These are phyloP conservation scores for Esox masquinongy DNA, from an alignment of 2,797 vertebrate genomes.

Conservation along the genomic window DNA sequence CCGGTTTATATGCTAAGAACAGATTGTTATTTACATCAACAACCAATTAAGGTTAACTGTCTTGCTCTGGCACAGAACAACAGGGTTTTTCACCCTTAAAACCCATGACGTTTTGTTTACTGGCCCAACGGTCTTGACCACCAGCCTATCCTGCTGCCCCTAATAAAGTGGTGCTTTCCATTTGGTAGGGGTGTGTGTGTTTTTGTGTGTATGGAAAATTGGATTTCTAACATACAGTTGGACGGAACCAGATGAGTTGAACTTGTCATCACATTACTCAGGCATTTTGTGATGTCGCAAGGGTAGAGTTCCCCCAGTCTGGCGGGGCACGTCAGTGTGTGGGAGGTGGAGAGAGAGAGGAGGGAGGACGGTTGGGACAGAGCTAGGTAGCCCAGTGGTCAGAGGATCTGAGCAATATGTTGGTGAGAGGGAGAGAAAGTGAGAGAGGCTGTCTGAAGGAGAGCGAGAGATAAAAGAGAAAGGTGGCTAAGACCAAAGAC, in stretches of 20 bases:
- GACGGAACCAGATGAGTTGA: neutral
- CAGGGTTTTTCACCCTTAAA: too few species aligned
- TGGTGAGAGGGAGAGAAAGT: slow-evolving; percentile 6
- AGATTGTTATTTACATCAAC: too few species aligned
- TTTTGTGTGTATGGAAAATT: neutral
- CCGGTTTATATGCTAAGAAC: too few species aligned
- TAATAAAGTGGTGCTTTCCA: neutral
- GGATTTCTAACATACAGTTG: neutral
- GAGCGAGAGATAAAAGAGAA: slow-evolving; percentile 1
- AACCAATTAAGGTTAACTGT: too few species aligned
- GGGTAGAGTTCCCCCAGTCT: neutral
- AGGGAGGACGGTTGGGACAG: neutral
- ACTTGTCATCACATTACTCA: neutral
- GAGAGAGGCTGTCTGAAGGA: neutral
- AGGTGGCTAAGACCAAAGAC: neutral
- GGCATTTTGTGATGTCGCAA: neutral
- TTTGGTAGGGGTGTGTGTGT: neutral
- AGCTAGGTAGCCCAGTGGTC: neutral
- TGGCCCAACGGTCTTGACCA: too few species aligned
- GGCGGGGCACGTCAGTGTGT: neutral
- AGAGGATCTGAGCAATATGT: neutral
- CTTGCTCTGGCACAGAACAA: too few species aligned
- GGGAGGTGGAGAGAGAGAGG: slow-evolving; percentile 1
- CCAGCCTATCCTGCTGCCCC: too few species aligned
- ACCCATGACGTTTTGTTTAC: too few species aligned